Conservation (phyloP, 1,140 invertebrate genomes). For the Hyposmocoma kahamanoa region DNA sequence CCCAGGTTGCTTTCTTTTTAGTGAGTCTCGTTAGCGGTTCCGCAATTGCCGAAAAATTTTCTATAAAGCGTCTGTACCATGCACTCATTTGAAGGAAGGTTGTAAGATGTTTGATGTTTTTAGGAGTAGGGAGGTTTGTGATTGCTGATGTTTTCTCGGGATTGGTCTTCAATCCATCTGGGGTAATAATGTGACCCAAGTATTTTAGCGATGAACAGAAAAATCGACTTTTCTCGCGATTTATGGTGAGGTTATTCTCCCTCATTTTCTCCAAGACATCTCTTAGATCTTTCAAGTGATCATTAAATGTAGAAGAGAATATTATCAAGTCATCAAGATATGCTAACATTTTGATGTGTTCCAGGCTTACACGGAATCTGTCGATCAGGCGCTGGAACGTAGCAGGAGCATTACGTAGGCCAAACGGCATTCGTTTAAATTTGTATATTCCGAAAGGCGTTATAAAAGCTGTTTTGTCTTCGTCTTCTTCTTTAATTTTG, state of each 20-base stretch:
- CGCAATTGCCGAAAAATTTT: conserved; percentile 33
- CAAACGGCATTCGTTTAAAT: background rate
- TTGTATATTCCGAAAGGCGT: background rate
- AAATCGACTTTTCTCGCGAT: conserved; percentile 34
- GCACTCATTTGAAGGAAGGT: conserved; percentile 26
- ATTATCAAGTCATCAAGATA: conserved; percentile 57
- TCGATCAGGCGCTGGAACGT: background rate
- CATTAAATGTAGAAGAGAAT: conserved; percentile 30
- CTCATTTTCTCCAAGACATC: conserved; percentile 18
- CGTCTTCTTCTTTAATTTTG: background rate
- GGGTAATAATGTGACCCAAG: conserved; percentile 41
- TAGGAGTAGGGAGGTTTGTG: conserved; percentile 13
- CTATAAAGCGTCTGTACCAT: conserved; percentile 45
- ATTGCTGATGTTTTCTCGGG: conserved; percentile 30
- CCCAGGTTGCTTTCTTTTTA: conserved; percentile 26
- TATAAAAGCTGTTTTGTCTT: background rate
- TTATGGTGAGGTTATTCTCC: conserved; percentile 12
- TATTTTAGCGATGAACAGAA: conserved; percentile 23
- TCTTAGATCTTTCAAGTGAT: conserved; percentile 32
- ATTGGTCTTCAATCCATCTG: conserved; percentile 28
- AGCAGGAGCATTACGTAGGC: background rate
- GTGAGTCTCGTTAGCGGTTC: conserved; percentile 36
- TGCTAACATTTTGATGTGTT: conserved; percentile 9
- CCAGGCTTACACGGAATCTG: background rate
- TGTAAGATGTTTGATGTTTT: conserved; percentile 23